These are phyloP conservation scores for Brachyhypopomus gauderio DNA, from an alignment of 2,113 vertebrate genomes.

Conservation along the genomic window DNA sequence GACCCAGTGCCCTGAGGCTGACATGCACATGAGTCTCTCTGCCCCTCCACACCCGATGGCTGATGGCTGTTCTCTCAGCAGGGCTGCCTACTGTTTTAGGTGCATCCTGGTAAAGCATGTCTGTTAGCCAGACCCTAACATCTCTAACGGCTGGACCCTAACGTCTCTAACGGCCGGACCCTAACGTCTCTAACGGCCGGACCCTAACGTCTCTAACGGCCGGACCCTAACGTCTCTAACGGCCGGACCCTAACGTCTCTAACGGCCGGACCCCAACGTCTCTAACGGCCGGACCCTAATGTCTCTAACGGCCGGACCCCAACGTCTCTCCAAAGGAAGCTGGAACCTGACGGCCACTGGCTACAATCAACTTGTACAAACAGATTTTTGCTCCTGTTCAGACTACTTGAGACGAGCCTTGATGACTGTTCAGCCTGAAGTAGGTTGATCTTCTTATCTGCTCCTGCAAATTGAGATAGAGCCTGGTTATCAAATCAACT, in stretches of 20 bases:
- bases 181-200: background rate
- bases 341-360: no score
- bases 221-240: background rate
- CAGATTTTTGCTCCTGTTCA: background rate
- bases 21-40: conserved; percentile 30
- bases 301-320: conserved; percentile 6
- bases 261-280: background rate
- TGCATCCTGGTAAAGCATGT: background rate
- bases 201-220: background rate
- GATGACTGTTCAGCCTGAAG: background rate
- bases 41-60: conserved; percentile 36
- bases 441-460: background rate
- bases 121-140: background rate
- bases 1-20: conserved; percentile 7
- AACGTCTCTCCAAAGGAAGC: background rate
- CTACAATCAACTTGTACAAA: background rate
- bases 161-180: no score
- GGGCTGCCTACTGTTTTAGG: background rate
- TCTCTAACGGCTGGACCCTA: background rate
- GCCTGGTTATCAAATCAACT: background rate
- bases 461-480: background rate
- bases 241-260: no score
- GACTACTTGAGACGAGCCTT: background rate
- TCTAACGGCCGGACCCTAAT: conserved; percentile 1
- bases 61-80: background rate